Percentiles rank a stretch among this genome's conserved stretches.
These are phyloP conservation scores for Cataglyphis cursor DNA, from an alignment of 2,888 invertebrate species.

Conservation along the genomic window DNA sequence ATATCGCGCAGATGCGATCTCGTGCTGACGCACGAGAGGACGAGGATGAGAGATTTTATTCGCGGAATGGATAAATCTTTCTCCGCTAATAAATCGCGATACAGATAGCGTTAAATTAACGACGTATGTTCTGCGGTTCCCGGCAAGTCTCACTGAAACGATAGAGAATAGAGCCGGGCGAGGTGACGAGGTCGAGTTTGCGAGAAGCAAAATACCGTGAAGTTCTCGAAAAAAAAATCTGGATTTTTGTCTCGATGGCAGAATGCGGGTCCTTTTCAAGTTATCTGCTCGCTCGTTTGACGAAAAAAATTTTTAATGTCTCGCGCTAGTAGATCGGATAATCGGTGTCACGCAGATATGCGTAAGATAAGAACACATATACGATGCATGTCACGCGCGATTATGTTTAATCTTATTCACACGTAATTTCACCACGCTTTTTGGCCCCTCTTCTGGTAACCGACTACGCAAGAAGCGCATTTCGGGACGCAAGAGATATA, in stretches of 20 bases:
- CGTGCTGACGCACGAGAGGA: slow-evolving; percentile 54
- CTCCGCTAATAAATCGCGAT: slow-evolving; percentile 52
- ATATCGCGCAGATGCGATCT: slow-evolving; percentile 56
- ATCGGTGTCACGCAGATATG: not conserved
- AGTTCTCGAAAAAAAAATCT: not conserved
- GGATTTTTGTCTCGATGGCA: not conserved
- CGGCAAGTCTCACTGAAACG: not conserved
- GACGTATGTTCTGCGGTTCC: slow-evolving; percentile 37
- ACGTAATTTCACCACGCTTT: slow-evolving; percentile 1
- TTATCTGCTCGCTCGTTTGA: slow-evolving; percentile 16
- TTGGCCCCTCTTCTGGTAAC: not conserved
- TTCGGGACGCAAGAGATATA: not conserved
- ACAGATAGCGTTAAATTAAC: slow-evolving; percentile 60
- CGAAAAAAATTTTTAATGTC: not conserved
- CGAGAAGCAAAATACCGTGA: not conserved
- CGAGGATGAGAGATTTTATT: slow-evolving; percentile 65
- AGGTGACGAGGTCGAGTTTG: slow-evolving; percentile 3
- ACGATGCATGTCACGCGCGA: not conserved
- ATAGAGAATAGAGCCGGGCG: not conserved
- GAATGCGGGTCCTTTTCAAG: not conserved
- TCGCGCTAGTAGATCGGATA: not conserved
- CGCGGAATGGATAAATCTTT: slow-evolving; percentile 61
- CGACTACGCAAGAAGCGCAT: slow-evolving; percentile 34
- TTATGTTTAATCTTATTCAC: not conserved
- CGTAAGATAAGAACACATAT: not conserved